phyloP scores from a whole-genome alignment of 2,888 invertebrate species.

The Papilio protenor region DNA sequence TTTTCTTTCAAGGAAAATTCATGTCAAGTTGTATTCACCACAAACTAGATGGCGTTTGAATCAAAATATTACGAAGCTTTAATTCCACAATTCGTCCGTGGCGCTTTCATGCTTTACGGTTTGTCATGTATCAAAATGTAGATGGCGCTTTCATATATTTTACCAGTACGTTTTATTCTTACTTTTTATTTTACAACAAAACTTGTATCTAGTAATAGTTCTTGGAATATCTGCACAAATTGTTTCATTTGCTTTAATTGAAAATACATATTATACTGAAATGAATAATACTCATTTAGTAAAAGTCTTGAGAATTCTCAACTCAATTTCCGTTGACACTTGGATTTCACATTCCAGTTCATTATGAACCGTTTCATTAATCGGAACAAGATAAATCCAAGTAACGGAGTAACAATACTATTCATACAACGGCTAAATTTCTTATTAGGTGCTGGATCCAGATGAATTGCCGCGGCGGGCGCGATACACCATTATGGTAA shows the following conservation, averaged over 20 bases:
- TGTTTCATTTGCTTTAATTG: too few species aligned
- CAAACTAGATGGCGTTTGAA: slow-evolving; percentile 4
- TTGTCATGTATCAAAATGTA: neutral
- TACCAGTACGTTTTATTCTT: too few species aligned
- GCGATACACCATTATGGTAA: slow-evolving; percentile 95
- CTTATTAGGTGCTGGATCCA: slow-evolving; percentile 86
- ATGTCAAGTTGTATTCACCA: neutral
- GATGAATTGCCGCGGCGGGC: slow-evolving; percentile 93
- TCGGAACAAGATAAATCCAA: too few species aligned
- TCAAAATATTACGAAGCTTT: neutral
- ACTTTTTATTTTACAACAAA: too few species aligned
- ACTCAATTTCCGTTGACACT: too few species aligned
- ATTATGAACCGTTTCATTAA: too few species aligned
- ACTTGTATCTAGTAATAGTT: too few species aligned
- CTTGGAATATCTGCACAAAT: too few species aligned
- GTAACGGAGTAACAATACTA: neutral
- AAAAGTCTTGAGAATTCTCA: too few species aligned
- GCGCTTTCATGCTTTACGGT: neutral
- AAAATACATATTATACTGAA: too few species aligned
- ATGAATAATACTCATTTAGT: too few species aligned
- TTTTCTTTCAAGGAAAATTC: neutral
- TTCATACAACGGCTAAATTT: neutral
- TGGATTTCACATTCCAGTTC: too few species aligned
- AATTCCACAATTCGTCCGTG: neutral
- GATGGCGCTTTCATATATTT: neutral